These are phyloP conservation scores for Rhyzopertha dominica DNA, from an alignment of 1,140 invertebrate genomes.

Conservation along the genomic window DNA sequence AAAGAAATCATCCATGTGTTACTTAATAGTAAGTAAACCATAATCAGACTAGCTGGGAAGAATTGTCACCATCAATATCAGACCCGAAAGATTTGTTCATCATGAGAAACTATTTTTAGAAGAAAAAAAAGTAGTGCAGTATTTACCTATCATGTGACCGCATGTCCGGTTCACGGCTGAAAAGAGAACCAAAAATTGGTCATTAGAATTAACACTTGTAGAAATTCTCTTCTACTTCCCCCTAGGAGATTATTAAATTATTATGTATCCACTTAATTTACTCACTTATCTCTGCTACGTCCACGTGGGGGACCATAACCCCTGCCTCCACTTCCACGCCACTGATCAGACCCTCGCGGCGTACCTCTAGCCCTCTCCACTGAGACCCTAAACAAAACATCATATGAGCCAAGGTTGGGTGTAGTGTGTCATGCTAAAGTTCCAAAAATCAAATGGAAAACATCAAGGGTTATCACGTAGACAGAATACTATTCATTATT, in stretches of 20 bases:
- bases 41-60: no score
- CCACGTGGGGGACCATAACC: conserved; percentile 28
- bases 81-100: conserved; percentile 15
- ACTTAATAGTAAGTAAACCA: no score
- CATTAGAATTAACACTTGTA: conserved; percentile 7
- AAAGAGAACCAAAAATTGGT: conserved; percentile 5
- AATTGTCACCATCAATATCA: no score
- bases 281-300: conserved; percentile 44
- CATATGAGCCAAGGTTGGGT: not conserved
- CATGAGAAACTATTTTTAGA: conserved; percentile 3
- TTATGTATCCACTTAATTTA: no score
- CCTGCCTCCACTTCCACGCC: conserved; percentile 33
- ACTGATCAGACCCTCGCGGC: conserved; percentile 55
- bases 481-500: no score
- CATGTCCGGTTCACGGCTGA: conserved; percentile 22
- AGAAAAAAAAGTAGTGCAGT: conserved; percentile 13
- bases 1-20: not conserved
- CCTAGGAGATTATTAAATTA: not conserved
- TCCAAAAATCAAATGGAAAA: not conserved
- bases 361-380: conserved; percentile 79
- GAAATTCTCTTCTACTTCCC: no score
- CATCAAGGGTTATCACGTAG: no score
- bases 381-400: conserved; percentile 62
- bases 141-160: conserved; percentile 27
- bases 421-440: not conserved